phyloP scores from a whole-genome alignment of 2,113 vertebrate genomes.

The Limanda limanda region DNA sequence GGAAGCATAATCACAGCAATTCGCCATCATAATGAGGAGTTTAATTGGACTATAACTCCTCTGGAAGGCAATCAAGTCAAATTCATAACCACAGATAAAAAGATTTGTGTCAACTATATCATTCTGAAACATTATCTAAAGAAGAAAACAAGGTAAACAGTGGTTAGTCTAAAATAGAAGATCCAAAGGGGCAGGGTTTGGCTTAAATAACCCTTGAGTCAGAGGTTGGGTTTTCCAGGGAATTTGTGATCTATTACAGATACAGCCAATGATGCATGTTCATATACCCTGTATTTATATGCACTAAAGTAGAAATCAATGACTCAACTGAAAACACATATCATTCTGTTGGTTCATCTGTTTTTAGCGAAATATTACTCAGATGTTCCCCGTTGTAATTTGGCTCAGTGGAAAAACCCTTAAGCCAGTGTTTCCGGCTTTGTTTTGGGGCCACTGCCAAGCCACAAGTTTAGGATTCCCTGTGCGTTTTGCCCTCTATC shows the following conservation, averaged over 20 bases:
- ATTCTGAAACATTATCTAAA: neutral
- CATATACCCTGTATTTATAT: neutral
- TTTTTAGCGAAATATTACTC: neutral
- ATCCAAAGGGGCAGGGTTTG: neutral
- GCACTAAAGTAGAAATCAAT: neutral
- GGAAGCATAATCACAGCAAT: neutral
- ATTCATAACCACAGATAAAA: neutral
- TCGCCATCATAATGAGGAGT: neutral
- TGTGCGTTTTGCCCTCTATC: constrained; percentile 43
- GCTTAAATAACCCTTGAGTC: neutral
- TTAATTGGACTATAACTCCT: neutral
- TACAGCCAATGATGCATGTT: neutral
- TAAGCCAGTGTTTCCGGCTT: constrained; percentile 11
- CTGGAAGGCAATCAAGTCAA: neutral
- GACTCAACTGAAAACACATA: neutral
- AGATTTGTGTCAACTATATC: neutral
- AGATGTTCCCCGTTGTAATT: constrained; percentile 3
- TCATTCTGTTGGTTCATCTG: neutral
- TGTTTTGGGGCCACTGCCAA: constrained; percentile 41
- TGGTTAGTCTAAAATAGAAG: neutral
- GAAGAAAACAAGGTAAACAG: neutral
- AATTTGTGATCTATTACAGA: neutral
- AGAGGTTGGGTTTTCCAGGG: neutral
- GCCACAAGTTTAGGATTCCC: constrained; percentile 55
- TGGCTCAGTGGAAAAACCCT: constrained; percentile 24